Percentiles rank a stretch among this genome's conserved stretches.
These are phyloP conservation scores for Chrysocyon brachyurus DNA, from an alignment of 2,797 vertebrate genomes.

Conservation along the genomic window DNA sequence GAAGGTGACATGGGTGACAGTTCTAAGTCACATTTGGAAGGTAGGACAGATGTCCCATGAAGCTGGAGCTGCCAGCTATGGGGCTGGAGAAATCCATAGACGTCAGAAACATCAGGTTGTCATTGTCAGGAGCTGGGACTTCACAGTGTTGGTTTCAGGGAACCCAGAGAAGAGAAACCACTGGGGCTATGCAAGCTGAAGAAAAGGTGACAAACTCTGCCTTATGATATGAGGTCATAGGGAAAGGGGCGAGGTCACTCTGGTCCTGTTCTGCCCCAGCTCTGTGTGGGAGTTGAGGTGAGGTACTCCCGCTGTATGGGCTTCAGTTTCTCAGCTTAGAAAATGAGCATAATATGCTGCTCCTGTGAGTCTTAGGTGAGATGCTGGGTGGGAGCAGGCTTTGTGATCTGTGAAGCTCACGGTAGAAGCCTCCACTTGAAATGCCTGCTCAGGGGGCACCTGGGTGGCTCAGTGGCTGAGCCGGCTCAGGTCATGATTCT, in stretches of 20 bases:
- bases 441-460: background rate
- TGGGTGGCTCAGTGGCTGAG: no score
- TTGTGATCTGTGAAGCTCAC: background rate
- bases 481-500: no score
- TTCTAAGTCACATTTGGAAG: background rate
- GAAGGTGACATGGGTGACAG: background rate
- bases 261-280: background rate
- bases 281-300: rapidly evolving
- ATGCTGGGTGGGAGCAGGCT: background rate
- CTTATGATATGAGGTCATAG: background rate
- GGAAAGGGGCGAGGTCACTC: background rate
- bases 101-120: no score
- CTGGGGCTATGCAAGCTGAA: background rate
- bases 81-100: background rate
- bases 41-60: background rate
- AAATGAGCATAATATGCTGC: background rate
- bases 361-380: background rate
- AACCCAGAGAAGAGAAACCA: background rate
- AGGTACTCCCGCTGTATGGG: background rate
- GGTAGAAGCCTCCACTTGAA: background rate
- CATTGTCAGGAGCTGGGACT: background rate
- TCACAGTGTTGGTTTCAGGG: background rate
- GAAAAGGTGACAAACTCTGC: background rate
- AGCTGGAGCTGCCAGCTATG: background rate
- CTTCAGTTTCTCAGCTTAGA: background rate